Base-by-base conservation (phyloP, 1,140 invertebrate genomes). In the Heliconius melpomene region DNA sequence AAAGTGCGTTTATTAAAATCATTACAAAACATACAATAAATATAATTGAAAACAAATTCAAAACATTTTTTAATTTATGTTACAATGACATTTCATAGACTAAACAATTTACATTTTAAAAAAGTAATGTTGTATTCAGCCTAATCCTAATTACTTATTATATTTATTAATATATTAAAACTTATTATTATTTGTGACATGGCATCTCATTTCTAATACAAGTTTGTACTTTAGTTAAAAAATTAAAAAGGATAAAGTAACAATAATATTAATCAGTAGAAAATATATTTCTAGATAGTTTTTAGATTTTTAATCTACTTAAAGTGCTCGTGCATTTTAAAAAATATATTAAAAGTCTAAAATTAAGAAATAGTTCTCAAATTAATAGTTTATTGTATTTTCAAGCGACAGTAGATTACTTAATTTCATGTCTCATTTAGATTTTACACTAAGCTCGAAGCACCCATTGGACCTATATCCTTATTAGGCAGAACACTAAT, bases 361-460 rank as follows among this genome's bases (percentile, higher is more conserved):
- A 66, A 66, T 26, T 26, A 26, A 29, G 23, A 26, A 66, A 66
- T 26, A 9, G 60, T 26, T 26, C 23, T 26, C n/a, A 26, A 66
- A 5, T 66, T 1, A 66, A 26, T 26, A 26, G 9, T 13, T 5
- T 5, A 20, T 38, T n/a, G 16, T 71, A 32, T 71, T 71, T 71
- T 32, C 16, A 71, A 71, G 26, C 1, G 26, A 5, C 66, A 32
- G 11, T 32, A 29, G 1, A 29, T 16, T 13, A 0, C 40, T 46
- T 46, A 46, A 72, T 72, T 40, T 38, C 7, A 38, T 80, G 32
- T 18, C 32, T 57, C 66, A 74, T 76, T 86, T 82, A 95, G 29
- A 95, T 94, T 76, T 86, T 82, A 95, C 26, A 95, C 94, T 82
- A 95, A 91, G 80, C 94, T 95, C 7, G 94, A 95, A 46, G 93